Evolutionary conservation across 2,113 vertebrate genomes (phyloP).

Genomic region (Anthoscopus minutus): DNA sequence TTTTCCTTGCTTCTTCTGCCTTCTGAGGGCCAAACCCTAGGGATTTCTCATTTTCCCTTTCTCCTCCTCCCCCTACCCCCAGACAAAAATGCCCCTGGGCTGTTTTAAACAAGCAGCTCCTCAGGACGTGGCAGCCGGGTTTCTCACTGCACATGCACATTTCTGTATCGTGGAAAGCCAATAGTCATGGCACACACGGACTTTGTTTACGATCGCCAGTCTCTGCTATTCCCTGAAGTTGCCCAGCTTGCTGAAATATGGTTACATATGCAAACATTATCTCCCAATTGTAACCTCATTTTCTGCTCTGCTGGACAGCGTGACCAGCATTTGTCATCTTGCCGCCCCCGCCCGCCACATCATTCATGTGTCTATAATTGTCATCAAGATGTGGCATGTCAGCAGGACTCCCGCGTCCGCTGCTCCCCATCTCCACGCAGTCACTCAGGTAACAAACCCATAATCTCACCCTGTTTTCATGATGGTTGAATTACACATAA

Average conservation of each 20-base stretch:
- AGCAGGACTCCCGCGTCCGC: conserved; percentile 80
- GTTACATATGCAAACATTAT: conserved; percentile 98
- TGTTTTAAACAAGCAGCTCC: conserved; percentile 7
- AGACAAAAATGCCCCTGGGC: not conserved
- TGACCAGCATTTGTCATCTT: conserved; percentile 85
- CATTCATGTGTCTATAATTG: conserved; percentile 81
- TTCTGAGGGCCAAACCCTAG: not conserved
- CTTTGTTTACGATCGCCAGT: conserved; percentile 7
- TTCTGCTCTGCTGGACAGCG: conserved; percentile 95
- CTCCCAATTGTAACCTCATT: conserved; percentile 93
- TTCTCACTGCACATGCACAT: not conserved
- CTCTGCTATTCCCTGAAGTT: conserved; percentile 64
- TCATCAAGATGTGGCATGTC: conserved; percentile 78
- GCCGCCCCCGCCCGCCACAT: conserved; percentile 70
- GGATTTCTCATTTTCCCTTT: not conserved
- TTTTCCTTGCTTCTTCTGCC: not conserved
- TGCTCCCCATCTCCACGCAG: conserved; percentile 73
- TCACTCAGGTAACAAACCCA: conserved; percentile 97
- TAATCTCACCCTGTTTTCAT: conserved; percentile 91
- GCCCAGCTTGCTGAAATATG: conserved; percentile 83
- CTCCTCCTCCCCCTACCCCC: accelerated
- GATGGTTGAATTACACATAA: conserved; percentile 97
- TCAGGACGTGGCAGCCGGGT: not conserved
- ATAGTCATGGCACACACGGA: not conserved
- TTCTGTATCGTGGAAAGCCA: not conserved